Evolutionary conservation across 2,113 vertebrate species (phyloP), one percentile per base, ranked within the genome.

Genomic region (Climacteris rufus): DNA sequence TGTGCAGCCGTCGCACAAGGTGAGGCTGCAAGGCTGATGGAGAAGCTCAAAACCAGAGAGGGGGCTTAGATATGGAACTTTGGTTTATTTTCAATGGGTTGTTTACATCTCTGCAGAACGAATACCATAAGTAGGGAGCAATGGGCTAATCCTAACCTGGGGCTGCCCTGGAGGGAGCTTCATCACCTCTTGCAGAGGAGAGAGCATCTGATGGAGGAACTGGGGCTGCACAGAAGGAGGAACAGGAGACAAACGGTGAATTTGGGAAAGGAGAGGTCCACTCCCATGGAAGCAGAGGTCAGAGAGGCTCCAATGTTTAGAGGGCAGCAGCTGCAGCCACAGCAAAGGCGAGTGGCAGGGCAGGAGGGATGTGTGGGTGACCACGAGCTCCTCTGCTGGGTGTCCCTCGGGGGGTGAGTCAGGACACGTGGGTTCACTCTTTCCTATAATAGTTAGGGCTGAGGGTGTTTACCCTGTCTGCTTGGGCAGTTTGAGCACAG

Each of bases 391-490:
- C 87, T 83, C 61, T 74, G 83, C 68, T 25, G 56, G 16, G 10
- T 54, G 54, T 91, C 90, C 89, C 76, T n/a, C 1, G 0, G 69
- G 77, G 81, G 60, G 42, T 87, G 95, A 94, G 85, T 93, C 90
- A 94, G 84, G 74, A 79, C 64, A 18, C 60, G 87, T 90, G 92
- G 74, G 74, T 31, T 91, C 42, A 11, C 61, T 66, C 40, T 89
- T 94, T 94, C 82, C 87, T 69, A 1, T 84, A 93, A 94, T 89
- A 95, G 91, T 15, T 44, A 59, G 63, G 45, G 78, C 78, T 0
- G 0, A 82, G 70, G 37, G 49, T 90, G 87, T 95, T 97, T 96
- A 84, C 49, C 31, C 57, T 82, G 88, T 84, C 78, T 91, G 78
- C 63, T 60, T 7, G 0, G 56, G 82, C 75, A 84, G 81, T 69